Evolutionary conservation across 2,113 vertebrate genomes (phyloP).

Genomic region (Triplophysa siluroides): DNA sequence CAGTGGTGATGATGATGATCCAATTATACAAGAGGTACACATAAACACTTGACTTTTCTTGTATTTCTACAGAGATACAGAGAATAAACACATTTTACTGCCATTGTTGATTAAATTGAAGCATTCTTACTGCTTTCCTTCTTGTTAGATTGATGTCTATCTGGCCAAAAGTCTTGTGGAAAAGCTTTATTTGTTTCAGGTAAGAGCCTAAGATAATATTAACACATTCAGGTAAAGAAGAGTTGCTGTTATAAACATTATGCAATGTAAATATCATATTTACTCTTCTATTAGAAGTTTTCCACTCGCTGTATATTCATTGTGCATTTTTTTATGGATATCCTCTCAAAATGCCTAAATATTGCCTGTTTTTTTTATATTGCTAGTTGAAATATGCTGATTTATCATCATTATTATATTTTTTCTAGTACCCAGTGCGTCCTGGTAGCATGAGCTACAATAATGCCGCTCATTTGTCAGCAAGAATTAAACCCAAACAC

Average conservation of each 20-base stretch:
- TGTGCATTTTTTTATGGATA: no score
- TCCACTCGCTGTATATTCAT: background rate
- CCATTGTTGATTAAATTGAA: background rate
- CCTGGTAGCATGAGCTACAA: conserved; percentile 91
- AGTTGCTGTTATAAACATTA: background rate
- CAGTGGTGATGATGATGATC: conserved; percentile 96
- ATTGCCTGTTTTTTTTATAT: no score
- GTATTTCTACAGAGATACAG: background rate
- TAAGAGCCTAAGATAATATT: conserved; percentile 56
- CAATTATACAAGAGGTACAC: conserved; percentile 93
- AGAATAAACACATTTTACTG: background rate
- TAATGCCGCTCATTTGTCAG: conserved; percentile 85
- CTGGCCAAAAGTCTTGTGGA: conserved; percentile 94
- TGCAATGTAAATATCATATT: background rate
- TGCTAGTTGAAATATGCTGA: background rate
- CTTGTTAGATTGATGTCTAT: conserved; percentile 88
- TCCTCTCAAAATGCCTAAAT: no score
- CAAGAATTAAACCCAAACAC: conserved; percentile 96
- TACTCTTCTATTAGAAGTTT: background rate
- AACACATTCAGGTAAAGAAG: background rate
- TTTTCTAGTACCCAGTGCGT: conserved; percentile 88
- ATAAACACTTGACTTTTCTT: background rate
- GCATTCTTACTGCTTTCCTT: conserved; percentile 1
- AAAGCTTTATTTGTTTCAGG: conserved; percentile 97
- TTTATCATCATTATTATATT: background rate